Evolutionary conservation across 2,797 vertebrate species (phyloP).

Genomic region (Myripristis murdjan): DNA sequence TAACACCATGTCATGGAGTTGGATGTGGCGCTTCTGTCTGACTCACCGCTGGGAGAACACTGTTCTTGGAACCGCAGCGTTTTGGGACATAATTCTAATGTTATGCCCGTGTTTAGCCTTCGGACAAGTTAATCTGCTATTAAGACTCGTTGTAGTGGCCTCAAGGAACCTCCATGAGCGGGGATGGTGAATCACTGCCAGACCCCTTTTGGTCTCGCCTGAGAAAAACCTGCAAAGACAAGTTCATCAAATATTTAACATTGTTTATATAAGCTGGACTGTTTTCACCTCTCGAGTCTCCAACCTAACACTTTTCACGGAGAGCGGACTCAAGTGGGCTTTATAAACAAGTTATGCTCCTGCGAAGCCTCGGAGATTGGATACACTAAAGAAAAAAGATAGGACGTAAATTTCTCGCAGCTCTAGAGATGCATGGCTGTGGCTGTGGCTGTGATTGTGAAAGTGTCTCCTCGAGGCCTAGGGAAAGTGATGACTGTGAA

Average conservation of each 20-base stretch:
- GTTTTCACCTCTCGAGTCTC: slow-evolving; percentile 48
- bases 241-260: slow-evolving; percentile 56
- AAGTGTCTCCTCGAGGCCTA: slow-evolving; percentile 32
- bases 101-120: neutral
- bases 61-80: slow-evolving; percentile 22
- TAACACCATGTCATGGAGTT: slow-evolving; percentile 67
- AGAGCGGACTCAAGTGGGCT: slow-evolving; percentile 38
- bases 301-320: slow-evolving; percentile 43
- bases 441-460: slow-evolving; percentile 7
- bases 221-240: slow-evolving; percentile 19
- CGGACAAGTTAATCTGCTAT: slow-evolving; percentile 42
- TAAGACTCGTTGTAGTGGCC: slow-evolving; percentile 29
- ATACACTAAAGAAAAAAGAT: slow-evolving; percentile 31
- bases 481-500: slow-evolving; percentile 58
- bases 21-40: slow-evolving; percentile 37
- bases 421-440: slow-evolving; percentile 15
- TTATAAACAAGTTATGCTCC: slow-evolving; percentile 61
- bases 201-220: slow-evolving; percentile 32
- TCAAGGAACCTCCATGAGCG: slow-evolving; percentile 20
- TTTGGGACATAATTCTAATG: slow-evolving; percentile 34
- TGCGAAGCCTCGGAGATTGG: slow-evolving; percentile 11
- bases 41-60: slow-evolving; percentile 50
- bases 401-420: neutral
- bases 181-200: neutral
- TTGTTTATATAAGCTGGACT: slow-evolving; percentile 34